phyloP scores from a whole-genome alignment of 2,113 vertebrate genomes.

The Saccopteryx bilineata region DNA sequence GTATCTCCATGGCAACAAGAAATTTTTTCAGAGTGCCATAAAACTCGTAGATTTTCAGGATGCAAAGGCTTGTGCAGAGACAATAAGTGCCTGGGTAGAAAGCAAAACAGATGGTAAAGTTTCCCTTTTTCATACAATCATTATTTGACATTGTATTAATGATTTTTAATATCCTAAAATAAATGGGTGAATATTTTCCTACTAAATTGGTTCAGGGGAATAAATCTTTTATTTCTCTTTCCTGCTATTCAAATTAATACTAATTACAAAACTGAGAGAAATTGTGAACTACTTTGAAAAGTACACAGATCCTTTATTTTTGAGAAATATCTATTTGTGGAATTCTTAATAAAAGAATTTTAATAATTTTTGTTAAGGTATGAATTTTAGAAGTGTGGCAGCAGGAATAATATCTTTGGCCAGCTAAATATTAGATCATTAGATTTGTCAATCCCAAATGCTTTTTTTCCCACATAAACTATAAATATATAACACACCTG shows the following conservation, averaged over 20 bases:
- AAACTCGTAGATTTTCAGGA: constrained; percentile 91
- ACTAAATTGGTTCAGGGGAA: constrained; percentile 52
- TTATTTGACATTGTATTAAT: constrained; percentile 75
- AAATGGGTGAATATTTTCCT: constrained; percentile 69
- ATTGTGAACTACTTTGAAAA: constrained; percentile 63
- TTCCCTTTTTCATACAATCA: constrained; percentile 74
- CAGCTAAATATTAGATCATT: not conserved
- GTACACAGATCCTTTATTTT: not conserved
- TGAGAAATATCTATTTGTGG: not conserved
- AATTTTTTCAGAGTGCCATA: constrained; percentile 87
- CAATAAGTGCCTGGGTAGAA: constrained; percentile 90
- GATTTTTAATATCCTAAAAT: constrained; percentile 70
- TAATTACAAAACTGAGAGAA: constrained; percentile 30
- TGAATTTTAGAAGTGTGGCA: not conserved
- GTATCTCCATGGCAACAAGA: constrained; percentile 91
- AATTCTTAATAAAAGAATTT: constrained; percentile 27
- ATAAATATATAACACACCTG: constrained; percentile 73
- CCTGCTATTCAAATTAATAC: constrained; percentile 28
- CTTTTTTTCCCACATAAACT: constrained; percentile 62
- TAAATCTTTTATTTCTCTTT: not conserved
- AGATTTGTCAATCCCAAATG: constrained; percentile 63
- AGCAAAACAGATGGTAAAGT: constrained; percentile 91
- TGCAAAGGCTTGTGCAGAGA: constrained; percentile 86
- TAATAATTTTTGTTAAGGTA: constrained; percentile 56
- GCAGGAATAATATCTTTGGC: not conserved